Percentiles rank a stretch among this genome's conserved stretches.
Conservation (phyloP, 2,797 vertebrate genomes). For the Melopsittacus undulatus region DNA sequence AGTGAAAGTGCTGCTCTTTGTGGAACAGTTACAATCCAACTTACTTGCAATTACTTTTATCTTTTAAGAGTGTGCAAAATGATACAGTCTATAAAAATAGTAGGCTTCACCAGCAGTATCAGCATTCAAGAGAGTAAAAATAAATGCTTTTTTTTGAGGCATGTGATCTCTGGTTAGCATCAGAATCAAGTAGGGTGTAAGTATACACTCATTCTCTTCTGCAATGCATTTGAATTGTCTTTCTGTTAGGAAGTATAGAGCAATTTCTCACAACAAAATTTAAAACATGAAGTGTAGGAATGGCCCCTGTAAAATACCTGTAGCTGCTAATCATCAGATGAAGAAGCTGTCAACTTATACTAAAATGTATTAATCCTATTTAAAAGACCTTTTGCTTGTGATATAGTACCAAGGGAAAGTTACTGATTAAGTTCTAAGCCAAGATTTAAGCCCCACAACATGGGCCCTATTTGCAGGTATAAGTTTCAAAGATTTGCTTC, state of each 20-base stretch:
- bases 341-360: neutral
- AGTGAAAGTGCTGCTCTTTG: slow-evolving; percentile 38
- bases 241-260: neutral
- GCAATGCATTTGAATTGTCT: neutral
- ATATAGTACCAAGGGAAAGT: neutral
- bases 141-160: neutral
- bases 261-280: neutral
- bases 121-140: neutral
- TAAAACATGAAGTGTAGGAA: neutral
- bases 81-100: neutral
- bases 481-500: neutral
- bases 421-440: neutral
- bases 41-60: slow-evolving; percentile 12
- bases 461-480: neutral
- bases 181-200: neutral
- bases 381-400: neutral
- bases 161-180: neutral
- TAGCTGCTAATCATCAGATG: neutral
- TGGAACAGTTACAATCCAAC: neutral
- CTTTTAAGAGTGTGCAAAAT: slow-evolving; percentile 53
- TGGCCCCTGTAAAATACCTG: neutral
- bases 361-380: neutral
- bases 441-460: neutral
- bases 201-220: neutral
- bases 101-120: neutral